Base-by-base conservation (phyloP, 1,140 invertebrate genomes). In the Drosophila kepulauana region DNA sequence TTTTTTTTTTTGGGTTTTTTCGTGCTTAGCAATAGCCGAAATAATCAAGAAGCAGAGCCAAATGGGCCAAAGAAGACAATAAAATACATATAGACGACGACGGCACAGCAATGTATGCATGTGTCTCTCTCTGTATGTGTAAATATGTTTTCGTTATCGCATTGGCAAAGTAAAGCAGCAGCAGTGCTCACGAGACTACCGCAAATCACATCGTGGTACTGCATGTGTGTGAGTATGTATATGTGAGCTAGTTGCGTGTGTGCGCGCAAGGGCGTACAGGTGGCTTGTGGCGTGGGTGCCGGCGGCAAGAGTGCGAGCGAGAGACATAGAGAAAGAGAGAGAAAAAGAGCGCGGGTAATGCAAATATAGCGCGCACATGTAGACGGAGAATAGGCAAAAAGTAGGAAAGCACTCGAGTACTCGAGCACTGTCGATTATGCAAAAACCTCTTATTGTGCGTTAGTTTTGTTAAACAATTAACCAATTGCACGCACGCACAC, bases 251-350 rank as follows among this genome's bases (percentile, higher is more conserved):
- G 16, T 54, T 59, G n/a, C 57, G 20, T 71, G 57, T 78, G 57
- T 75, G 59, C 59, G 65, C 78, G 79, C 84, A 89, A 89, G 85
- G 84, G 84, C 84, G 84, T 89, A 88, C 84, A 88, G 84, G 84
- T 88, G 84, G 84, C 85, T 77, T 41, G 72, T 84, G 75, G 81
- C 78, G 65, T 84, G 85, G 65, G 70, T 75, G 78, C 54, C 63
- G 75, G 67, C 8, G 6, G 35, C 35, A 10, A 10, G 35, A 38
- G 8, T 3, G 35, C 7, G 35, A 38, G 35, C 20, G 20, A 25
- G 20, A 25, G 20, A 25, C 20, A 25, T 25, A 25, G 3, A 25
- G 20, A 25, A 25, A 25, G 20, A 25, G 20, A 25, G 20, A 25
- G 20, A 25, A 25, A 25, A 25, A 38, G 64, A 76, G 79, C 76